Evolutionary conservation across 2,113 vertebrate genomes (phyloP), one percentile per base, ranked within the genome.

Genomic region (Xenotilapia caudafasciata): DNA sequence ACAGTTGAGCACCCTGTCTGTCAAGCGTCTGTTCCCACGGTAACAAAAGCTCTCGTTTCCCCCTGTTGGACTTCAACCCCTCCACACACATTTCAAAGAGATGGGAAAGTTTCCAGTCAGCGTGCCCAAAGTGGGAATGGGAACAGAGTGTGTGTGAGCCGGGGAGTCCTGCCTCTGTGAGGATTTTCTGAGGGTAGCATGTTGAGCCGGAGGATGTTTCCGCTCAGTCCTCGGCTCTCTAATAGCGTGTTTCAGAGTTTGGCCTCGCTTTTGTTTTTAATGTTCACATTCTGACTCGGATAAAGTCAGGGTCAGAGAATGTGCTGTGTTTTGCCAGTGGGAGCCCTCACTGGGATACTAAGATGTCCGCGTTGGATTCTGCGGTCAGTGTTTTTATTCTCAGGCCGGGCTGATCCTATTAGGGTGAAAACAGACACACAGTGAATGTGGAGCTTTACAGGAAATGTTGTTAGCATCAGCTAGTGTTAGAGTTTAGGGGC

Each of bases 1-100:
- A 92, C 89, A 35, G 23, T 85, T 9, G 33, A 92, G 84, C 60
- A 45, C 31, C 87, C 60, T 79, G 91, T 91, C 93, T n/a, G 31
- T 93, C 92, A 93, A 86, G 89, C 45, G 84, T 86, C 90, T 93
- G 90, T 95, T 94, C 92, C 90, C 93, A 87, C 83, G 84, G 89
- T 92, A 90, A 94, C 93, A 95, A 95, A 94, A 92, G 92, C 81
- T 55, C 40, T 88, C 45, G 26, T 87, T 47, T 23, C 68, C 51
- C 84, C 40, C 49, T 3, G 6, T 2, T 4, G 5, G 54, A 84
- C 60, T 47, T 58, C 40, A 28, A 33, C 55, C 13, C 80, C 35
- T 40, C 35, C 82, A 80, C 84, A 85, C 83, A 85, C 54, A 33
- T 49, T 79, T 79, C 23, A 86, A 35, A 82, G 75, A 19, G 47